Base-by-base conservation (phyloP, 23 tunicate species). In the Corella eumyota region DNA sequence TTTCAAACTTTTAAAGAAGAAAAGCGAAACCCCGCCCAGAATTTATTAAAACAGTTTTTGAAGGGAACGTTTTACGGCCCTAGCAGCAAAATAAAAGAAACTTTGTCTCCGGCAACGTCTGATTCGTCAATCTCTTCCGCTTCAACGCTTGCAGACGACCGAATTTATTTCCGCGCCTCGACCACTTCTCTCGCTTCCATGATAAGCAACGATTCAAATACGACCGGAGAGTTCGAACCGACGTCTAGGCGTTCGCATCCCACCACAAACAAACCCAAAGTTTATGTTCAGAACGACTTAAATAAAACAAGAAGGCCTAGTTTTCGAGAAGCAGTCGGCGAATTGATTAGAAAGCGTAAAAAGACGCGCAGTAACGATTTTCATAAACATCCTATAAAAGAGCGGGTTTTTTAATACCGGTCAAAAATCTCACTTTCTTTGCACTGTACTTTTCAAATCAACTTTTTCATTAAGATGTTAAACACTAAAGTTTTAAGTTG, bases 1-100 rank as follows among this genome's bases (percentile, higher is more conserved):
- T 25, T 30, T 6, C 61, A 72, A 61, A 46, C 35, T 34, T 50
- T 68, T 24, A 61, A 72, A 72, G 78, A 72, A n/a, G 66, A 61
- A 2, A 72, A 72, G 65, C 36, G 40, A 33, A 37, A 48, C 11
- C 78, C 78, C 1, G 20, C 61, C 17, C 58, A 61, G 7, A 72
- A 50, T 25, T 50, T 72, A 2, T 51, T 72, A n/a, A 72, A 40
- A 38, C 78, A 72, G 50, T 72, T 72, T 72, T 72, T 72, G 35
- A 72, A 72, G 51, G 53, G 68, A 30, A 35, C 55, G 25, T 37
- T 72, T n/a, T n/a, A n/a, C 15, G 60, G 34, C 2, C 29, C 60
- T 2, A 2, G n/a, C n/a, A n/a, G n/a, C n/a, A n/a, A n/a, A n/a
- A n/a, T n/a, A n/a, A n/a, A n/a, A n/a, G n/a, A 24, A 23, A 48